Evolutionary conservation across 2,888 invertebrate genomes (phyloP), one percentile per base, ranked within the genome.

Genomic region (Agapostemon virescens): DNA sequence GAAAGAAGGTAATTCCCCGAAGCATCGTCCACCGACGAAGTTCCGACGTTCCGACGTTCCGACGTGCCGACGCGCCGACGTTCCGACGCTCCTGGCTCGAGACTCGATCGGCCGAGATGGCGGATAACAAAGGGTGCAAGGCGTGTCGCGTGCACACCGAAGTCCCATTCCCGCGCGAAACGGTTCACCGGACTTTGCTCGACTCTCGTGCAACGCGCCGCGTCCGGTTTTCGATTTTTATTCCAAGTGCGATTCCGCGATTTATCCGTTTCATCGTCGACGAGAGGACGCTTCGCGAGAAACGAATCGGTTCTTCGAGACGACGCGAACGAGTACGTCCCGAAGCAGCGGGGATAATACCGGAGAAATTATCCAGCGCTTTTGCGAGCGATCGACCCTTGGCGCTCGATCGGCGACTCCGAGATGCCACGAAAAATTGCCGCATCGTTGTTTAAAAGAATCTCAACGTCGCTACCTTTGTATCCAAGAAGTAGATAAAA

Each of bases 1-100:
- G 94, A 97, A 97, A 95, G 97, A 97, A 95, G 97, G 97, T 97
- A 93, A 94, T 94, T 83, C 74, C 33, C 20, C 67, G 68, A 68
- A 74, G 70, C 73, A 77, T 79, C 68, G 76, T 70, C 68, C 33
- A 68, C 26, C 33, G 23, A 68, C 52, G 73, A 70, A 52, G 72
- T 33, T 49, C 45, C 45, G 45, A 38, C 38, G 7, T 7, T 1
- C n/a, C 38, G 38, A 45, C 20, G 45, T 45, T 45, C 49, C 49
- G 49, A 49, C n/a, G 49, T n/a, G n/a, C n/a, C n/a, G 9, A 38
- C 38, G 7, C 9, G 9, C 38, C 38, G 38, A 45, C 20, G 45
- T 45, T 45, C 49, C 49, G 49, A 49, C n/a, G 49, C n/a, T n/a
- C 49, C n/a, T 49, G 71, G 69, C 55, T 26, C 77, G 79, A 55